These are phyloP conservation scores for Lysiphlebus fabarum DNA, from an alignment of 1,140 invertebrate genomes.

Conservation along the genomic window DNA sequence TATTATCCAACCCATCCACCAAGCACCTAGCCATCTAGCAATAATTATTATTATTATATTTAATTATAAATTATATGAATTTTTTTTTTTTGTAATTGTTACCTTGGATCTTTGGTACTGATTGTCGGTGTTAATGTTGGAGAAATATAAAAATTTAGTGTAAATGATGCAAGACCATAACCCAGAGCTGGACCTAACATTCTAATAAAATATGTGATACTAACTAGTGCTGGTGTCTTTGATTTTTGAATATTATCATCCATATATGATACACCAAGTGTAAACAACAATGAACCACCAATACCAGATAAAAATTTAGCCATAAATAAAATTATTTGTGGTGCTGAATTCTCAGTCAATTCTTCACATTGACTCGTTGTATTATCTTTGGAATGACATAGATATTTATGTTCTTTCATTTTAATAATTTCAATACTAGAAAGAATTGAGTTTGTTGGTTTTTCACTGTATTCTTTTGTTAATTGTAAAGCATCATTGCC, in stretches of 20 bases:
- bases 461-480: constrained; percentile 61
- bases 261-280: constrained; percentile 67
- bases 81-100: constrained; percentile 15
- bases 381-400: constrained; percentile 40
- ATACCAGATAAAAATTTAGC: constrained; percentile 67
- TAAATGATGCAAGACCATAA: constrained; percentile 67
- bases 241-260: constrained; percentile 69
- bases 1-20: constrained; percentile 78
- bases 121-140: constrained; percentile 68
- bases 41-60: not conserved
- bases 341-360: constrained; percentile 60
- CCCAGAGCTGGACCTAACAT: constrained; percentile 72
- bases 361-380: constrained; percentile 55
- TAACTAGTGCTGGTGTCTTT: constrained; percentile 64
- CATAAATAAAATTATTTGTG: constrained; percentile 60
- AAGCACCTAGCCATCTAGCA: constrained; percentile 68
- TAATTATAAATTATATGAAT: no score
- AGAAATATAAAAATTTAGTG: constrained; percentile 67
- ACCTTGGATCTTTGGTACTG: constrained; percentile 65
- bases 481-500: constrained; percentile 66
- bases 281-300: constrained; percentile 65
- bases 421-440: constrained; percentile 10
- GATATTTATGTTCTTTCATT: constrained; percentile 45
- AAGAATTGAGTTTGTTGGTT: constrained; percentile 22
- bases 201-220: constrained; percentile 67